A percentile compares a stretch with the other conserved stretches of the same genome.
These are phyloP conservation scores for Phoenoteleia sp. DNA, from an alignment of 2,888 invertebrate species.

Conservation along the genomic window DNA sequence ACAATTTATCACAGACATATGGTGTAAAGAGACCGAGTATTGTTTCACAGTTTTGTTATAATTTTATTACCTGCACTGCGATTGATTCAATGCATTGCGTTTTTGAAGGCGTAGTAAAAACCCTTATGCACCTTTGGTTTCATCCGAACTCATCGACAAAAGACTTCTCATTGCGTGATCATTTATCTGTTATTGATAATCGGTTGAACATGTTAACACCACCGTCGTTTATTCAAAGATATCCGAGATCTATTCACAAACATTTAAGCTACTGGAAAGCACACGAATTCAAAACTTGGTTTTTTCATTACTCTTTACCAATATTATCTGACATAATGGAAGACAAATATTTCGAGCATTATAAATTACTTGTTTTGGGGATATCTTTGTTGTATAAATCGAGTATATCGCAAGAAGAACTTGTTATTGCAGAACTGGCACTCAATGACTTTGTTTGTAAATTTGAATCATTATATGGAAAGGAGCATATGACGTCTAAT, in stretches of 20 bases:
- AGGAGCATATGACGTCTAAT: neutral
- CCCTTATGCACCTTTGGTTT: constrained; percentile 58
- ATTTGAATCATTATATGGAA: constrained; percentile 14
- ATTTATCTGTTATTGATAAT: constrained; percentile 25
- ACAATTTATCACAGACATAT: constrained; percentile 33
- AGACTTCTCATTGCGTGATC: constrained; percentile 24
- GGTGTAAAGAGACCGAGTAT: constrained; percentile 62
- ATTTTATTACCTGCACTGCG: constrained; percentile 40
- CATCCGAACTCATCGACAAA: constrained; percentile 14
- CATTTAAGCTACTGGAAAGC: constrained; percentile 64
- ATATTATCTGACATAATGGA: constrained; percentile 24
- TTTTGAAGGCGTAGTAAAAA: constrained; percentile 48
- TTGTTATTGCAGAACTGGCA: constrained; percentile 1
- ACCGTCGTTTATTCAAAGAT: constrained; percentile 43
- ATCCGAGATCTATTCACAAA: constrained; percentile 44
- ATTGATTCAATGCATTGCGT: constrained; percentile 67
- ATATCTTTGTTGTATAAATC: constrained; percentile 32
- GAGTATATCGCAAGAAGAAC: neutral
- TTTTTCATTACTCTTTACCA: constrained; percentile 57
- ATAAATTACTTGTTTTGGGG: constrained; percentile 39
- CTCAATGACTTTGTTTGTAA: neutral
- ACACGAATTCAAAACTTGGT: constrained; percentile 52
- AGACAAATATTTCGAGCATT: constrained; percentile 38
- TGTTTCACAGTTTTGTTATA: constrained; percentile 41
- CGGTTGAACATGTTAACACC: constrained; percentile 24